Evolutionary conservation across 2,888 invertebrate species (phyloP).

Genomic region (Ctenicera cuprea): DNA sequence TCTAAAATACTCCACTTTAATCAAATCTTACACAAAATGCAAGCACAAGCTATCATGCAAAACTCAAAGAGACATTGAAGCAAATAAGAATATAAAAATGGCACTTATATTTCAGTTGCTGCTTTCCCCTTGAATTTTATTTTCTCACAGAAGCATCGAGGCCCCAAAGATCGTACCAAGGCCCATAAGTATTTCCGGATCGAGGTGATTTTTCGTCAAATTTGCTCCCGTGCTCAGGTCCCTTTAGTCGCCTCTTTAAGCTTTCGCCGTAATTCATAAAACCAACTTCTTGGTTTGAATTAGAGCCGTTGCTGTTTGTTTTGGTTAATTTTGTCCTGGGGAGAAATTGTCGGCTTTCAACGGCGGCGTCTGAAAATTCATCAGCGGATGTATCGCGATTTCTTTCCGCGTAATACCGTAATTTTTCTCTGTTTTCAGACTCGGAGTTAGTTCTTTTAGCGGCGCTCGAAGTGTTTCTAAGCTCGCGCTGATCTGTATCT

Average conservation of each 20-base stretch:
- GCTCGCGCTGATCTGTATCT: constrained; percentile 62
- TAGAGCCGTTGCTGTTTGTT: constrained; percentile 71
- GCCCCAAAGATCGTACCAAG: constrained; percentile 93
- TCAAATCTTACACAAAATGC: neutral
- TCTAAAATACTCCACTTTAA: neutral
- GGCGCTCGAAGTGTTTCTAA: constrained; percentile 54
- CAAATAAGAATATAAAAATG: constrained; percentile 47
- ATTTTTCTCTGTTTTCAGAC: constrained; percentile 62
- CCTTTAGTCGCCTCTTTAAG: constrained; percentile 71
- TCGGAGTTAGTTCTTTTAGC: constrained; percentile 59
- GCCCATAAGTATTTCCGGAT: constrained; percentile 86
- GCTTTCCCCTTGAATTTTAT: constrained; percentile 12
- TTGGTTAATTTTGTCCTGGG: constrained; percentile 84
- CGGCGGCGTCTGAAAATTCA: constrained; percentile 68
- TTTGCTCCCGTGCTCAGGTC: constrained; percentile 68
- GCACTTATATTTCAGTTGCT: constrained; percentile 32
- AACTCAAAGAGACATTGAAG: constrained; percentile 44
- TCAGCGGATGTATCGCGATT: constrained; percentile 69
- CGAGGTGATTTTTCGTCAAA: constrained; percentile 74
- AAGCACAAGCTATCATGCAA: constrained; percentile 22
- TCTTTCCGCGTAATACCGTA: constrained; percentile 61
- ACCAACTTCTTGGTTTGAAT: constrained; percentile 66
- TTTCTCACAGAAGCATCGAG: constrained; percentile 79
- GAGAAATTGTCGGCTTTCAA: constrained; percentile 76
- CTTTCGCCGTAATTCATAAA: constrained; percentile 72